Evolutionary conservation across 2,888 invertebrate genomes (phyloP).

Genomic region (Globia sparganii): DNA sequence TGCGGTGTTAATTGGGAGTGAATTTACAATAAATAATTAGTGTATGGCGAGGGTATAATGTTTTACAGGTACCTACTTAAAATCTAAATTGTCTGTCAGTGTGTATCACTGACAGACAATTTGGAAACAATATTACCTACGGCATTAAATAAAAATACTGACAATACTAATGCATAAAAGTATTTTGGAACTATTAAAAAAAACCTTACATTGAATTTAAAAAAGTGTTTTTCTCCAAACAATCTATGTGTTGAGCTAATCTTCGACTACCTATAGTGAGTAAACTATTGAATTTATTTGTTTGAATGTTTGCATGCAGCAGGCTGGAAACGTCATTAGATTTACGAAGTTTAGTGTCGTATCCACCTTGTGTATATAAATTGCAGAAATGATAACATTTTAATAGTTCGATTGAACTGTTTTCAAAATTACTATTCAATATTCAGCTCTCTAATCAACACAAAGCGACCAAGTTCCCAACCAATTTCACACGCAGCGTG

Average conservation of each 20-base stretch:
- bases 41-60: not conserved
- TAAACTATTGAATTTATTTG: not conserved
- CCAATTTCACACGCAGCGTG: constrained; percentile 15
- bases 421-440: not conserved
- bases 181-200: not conserved
- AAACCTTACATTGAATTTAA: not conserved
- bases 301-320: not conserved
- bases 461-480: not conserved
- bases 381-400: not conserved
- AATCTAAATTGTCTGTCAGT: not conserved
- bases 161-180: not conserved
- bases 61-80: not conserved
- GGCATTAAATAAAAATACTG: not conserved
- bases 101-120: no score
- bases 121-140: not conserved
- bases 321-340: not conserved
- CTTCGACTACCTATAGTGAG: no score
- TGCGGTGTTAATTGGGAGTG: constrained; percentile 6
- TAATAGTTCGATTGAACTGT: not conserved
- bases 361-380: not conserved
- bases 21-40: not conserved
- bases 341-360: not conserved
- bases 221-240: not conserved
- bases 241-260: no score
- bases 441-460: constrained; percentile 15